Evolutionary conservation across 92 coral and sea anemone genomes (phyloP).

Genomic region (Anthopleura xanthogrammica): DNA sequence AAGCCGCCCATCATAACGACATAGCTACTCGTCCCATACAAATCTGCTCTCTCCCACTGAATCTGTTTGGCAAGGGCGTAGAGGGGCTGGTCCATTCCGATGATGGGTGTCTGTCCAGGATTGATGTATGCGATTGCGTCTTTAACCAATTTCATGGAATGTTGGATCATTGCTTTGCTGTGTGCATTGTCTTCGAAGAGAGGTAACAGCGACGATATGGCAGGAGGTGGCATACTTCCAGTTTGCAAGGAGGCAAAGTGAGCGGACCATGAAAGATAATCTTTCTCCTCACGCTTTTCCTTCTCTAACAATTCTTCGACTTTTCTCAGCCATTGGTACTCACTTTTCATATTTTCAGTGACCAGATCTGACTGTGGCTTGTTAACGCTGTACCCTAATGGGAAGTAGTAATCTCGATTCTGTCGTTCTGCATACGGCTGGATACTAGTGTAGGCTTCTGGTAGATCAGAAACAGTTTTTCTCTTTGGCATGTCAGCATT

Average conservation of each 20-base stretch:
- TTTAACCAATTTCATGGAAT: constrained; percentile 46
- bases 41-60: no score
- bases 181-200: constrained; percentile 50
- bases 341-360: constrained; percentile 26
- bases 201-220: constrained; percentile 43
- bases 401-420: no score
- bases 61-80: no score
- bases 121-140: constrained; percentile 13
- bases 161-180: constrained; percentile 54
- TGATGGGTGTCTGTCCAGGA: no score
- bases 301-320: no score
- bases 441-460: no score
- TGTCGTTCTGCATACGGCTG: constrained; percentile 5
- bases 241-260: constrained; percentile 34
- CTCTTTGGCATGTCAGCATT: no score
- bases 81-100: no score
- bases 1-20: constrained; percentile 49
- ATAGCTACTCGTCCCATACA: constrained; percentile 21
- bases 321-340: constrained; percentile 18
- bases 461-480: no score
- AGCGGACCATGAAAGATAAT: constrained; percentile 49
- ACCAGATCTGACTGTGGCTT: constrained; percentile 20
- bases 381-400: neutral
- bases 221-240: constrained; percentile 10
- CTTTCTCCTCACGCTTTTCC: constrained; percentile 28